Percentiles rank a stretch among this genome's conserved stretches.
phyloP scores from a whole-genome alignment of 2,113 vertebrate species.

The Podocnemis expansa region DNA sequence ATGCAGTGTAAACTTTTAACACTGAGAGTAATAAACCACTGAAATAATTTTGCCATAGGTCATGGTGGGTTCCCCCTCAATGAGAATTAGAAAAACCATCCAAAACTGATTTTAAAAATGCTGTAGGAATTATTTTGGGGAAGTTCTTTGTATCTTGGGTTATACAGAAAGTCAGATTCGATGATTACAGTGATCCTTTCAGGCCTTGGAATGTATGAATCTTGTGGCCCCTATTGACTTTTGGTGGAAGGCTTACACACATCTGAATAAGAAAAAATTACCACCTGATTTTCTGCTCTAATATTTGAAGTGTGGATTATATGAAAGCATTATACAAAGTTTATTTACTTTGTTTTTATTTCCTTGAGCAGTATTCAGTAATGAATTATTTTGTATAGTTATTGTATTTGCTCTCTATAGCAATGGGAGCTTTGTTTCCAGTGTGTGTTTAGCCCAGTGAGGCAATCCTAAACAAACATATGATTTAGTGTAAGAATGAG shows the following conservation, averaged over 20 bases:
- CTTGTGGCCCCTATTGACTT: neutral
- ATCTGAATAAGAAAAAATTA: neutral
- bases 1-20: too few relatives aligned
- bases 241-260: neutral
- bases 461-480: conserved; percentile 3
- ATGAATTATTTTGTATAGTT: neutral
- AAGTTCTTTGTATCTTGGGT: too few relatives aligned
- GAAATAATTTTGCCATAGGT: too few relatives aligned
- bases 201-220: neutral
- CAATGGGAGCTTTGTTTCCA: neutral
- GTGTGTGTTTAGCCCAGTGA: neutral
- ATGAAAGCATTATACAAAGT: neutral
- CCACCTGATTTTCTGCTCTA: neutral
- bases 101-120: too few relatives aligned
- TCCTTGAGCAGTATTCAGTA: neutral
- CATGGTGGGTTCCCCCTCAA: too few relatives aligned
- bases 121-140: too few relatives aligned
- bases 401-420: neutral
- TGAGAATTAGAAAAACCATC: too few relatives aligned
- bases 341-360: neutral
- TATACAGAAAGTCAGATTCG: too few relatives aligned
- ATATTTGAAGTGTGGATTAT: neutral
- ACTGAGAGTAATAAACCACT: too few relatives aligned
- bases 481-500: neutral
- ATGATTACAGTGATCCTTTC: too few relatives aligned